Conservation (phyloP, 37 sponge, comb jelly and placozoan genomes). For the Ianthella basta region DNA sequence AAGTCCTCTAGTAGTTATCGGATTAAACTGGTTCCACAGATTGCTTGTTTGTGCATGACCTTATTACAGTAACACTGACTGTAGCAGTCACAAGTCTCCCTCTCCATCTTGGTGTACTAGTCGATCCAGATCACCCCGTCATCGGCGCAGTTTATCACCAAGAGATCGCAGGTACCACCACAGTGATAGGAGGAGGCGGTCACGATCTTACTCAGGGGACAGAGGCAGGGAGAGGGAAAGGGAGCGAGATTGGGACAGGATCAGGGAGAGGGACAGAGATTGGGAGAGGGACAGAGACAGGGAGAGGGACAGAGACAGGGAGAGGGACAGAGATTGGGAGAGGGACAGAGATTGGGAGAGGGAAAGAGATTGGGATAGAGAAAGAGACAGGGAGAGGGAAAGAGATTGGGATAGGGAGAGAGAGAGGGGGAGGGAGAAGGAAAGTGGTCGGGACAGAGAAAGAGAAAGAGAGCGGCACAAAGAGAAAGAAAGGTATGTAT, state of each 20-base stretch:
- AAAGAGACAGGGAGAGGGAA: background rate
- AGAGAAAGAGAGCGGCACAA: background rate
- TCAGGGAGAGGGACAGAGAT: background rate
- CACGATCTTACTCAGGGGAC: background rate
- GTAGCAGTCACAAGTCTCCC: too few relatives aligned
- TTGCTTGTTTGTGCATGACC: too few relatives aligned
- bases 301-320: conserved; percentile 2
- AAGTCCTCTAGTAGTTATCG: too few relatives aligned
- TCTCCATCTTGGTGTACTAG: background rate
- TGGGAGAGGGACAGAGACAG: conserved; percentile 13
- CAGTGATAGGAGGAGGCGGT: background rate
- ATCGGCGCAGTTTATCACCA: background rate
- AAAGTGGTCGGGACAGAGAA: conserved; percentile 1
- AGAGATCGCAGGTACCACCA: conserved; percentile 12
- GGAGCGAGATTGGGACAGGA: conserved; percentile 34
- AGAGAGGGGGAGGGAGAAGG: conserved; percentile 5
- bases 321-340: background rate
- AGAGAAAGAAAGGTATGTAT: background rate
- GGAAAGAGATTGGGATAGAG: background rate
- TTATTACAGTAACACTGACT: too few relatives aligned
- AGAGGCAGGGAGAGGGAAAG: conserved; percentile 15
- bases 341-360: background rate
- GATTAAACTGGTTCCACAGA: too few relatives aligned
- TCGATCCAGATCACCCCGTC: conserved; percentile 1
- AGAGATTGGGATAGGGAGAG: conserved; percentile 6